Evolutionary conservation across 2,888 invertebrate species (phyloP), one percentile per base, ranked within the genome.

Genomic region (Sialis lutaria): DNA sequence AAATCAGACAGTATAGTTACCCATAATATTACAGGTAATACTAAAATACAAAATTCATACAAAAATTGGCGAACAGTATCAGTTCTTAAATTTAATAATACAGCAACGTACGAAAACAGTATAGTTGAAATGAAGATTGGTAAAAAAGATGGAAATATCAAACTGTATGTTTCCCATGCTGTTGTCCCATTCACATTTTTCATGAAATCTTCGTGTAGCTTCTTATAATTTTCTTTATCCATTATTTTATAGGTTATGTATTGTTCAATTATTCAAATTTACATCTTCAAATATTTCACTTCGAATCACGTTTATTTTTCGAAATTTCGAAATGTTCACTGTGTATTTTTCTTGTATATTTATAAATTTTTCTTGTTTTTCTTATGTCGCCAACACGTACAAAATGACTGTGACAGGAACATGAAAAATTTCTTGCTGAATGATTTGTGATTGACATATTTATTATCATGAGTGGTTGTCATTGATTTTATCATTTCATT

Each of bases 31-130:
- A 73, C 58, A 6, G 79, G 73, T 9, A 75, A 40, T 2, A 75
- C 64, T 49, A 79, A 69, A 5, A 71, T 51, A 1, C 68, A 12
- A 55, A 76, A 78, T 63, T 81, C 80, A 10, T 70, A 55, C 1
- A 55, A 37, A 56, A 69, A 74, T 50, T 57, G 53, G 47, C 49
- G 44, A 45, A 55, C 34, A 45, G 45, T 42, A 33, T 49, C 13
- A 59, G 35, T 6, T 35, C 33, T 42, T 34, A 42, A 9, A n/a
- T 35, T 10, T 6, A 35, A 7, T 22, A 42, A 42, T n/a, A 40
- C 40, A 33, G 33, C 7, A n/a, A 47, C 37, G 5, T 34, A 13
- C 22, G 32, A 42, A 35, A 47, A 31, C n/a, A 42, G 8, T 22
- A 39, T 42, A 10, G 35, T 42, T 9, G 40, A 47, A 30, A 42